Conservation (phyloP, 2,113 vertebrate genomes). For the Podocnemis expansa region DNA sequence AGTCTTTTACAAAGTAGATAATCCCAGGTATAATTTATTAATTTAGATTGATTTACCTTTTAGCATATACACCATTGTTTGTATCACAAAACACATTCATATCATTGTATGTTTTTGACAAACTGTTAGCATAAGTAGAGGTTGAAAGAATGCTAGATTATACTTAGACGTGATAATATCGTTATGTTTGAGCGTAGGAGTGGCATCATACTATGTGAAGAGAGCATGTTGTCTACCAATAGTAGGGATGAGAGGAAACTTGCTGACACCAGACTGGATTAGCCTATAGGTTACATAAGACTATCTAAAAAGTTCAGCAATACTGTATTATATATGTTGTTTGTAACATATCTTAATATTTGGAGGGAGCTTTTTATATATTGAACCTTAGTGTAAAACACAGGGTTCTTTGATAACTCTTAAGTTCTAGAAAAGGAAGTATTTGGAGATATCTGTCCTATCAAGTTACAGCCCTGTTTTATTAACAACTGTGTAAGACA, state of each 20-base stretch:
- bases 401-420: background rate
- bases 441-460: background rate
- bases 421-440: background rate
- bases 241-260: background rate
- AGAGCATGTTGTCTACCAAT: background rate
- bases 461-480: background rate
- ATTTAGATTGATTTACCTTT: background rate
- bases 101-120: fast-evolving
- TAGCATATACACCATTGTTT: background rate
- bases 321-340: background rate
- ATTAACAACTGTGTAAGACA: background rate
- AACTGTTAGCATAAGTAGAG: background rate
- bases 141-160: background rate
- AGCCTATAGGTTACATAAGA: background rate
- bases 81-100: background rate
- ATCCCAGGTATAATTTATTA: background rate
- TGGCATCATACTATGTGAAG: background rate
- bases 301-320: background rate
- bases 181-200: no score
- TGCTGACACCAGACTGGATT: background rate
- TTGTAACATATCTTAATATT: background rate
- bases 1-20: background rate
- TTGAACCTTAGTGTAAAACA: background rate
- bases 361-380: background rate
- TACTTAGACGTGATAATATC: no score